phyloP scores from a whole-genome alignment of 2,797 vertebrate genomes.

The Cyprinella venusta region DNA sequence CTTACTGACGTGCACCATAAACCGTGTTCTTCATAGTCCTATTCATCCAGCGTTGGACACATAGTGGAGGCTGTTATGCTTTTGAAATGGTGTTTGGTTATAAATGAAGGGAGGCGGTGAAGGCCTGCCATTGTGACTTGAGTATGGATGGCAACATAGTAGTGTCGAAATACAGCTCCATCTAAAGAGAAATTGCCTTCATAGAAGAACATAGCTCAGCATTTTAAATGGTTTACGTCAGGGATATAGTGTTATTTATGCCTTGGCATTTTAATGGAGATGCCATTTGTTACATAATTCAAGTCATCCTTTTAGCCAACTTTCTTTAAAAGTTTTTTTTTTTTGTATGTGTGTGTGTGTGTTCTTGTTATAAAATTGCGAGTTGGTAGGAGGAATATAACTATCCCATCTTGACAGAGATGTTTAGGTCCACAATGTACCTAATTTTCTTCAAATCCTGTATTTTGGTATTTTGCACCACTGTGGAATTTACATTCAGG shows the following conservation, averaged over 20 bases:
- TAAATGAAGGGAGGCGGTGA: slow-evolving; percentile 34
- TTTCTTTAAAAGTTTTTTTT: slow-evolving; percentile 5
- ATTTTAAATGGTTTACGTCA: slow-evolving; percentile 32
- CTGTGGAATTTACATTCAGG: slow-evolving; percentile 11
- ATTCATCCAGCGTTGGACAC: slow-evolving; percentile 42
- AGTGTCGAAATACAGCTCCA: slow-evolving; percentile 51
- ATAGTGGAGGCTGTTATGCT: slow-evolving; percentile 39
- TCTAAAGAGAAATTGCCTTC: slow-evolving; percentile 43
- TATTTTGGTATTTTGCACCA: slow-evolving; percentile 9
- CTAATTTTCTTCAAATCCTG: slow-evolving; percentile 22
- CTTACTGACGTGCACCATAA: slow-evolving; percentile 48
- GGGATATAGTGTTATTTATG: slow-evolving; percentile 28
- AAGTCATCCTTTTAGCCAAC: slow-evolving; percentile 24
- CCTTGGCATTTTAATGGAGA: slow-evolving; percentile 32
- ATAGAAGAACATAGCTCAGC: slow-evolving; percentile 55
- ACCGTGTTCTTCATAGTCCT: slow-evolving; percentile 54
- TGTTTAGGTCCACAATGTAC: slow-evolving; percentile 23
- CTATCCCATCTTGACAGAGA: neutral
- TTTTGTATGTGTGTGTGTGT: neutral
- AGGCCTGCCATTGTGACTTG: slow-evolving; percentile 38
- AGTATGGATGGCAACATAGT: slow-evolving; percentile 41
- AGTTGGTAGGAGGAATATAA: neutral
- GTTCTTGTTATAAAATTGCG: neutral
- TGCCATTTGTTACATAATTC: slow-evolving; percentile 46
- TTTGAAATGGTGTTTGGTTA: slow-evolving; percentile 40